phyloP scores from a whole-genome alignment of 2,888 invertebrate genomes.

The Xylota segnis region DNA sequence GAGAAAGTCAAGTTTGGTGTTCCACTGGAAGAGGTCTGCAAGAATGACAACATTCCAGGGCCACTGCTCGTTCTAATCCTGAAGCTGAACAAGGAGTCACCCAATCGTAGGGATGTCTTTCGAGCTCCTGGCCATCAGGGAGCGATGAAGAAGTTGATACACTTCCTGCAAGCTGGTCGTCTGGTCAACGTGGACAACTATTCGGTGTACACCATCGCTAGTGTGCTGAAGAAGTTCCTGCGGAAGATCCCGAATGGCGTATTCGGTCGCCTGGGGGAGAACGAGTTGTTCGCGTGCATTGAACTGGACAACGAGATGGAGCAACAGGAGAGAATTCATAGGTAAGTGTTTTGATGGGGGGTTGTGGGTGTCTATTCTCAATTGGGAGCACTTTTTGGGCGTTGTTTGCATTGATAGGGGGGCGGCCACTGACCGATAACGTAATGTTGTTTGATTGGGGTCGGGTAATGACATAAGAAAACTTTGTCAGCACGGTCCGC shows the following conservation, averaged over 20 bases:
- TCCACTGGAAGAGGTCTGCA: conserved; percentile 95
- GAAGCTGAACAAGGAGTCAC: conserved; percentile 97
- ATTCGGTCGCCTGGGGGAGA: conserved; percentile 96
- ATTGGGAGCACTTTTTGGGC: conserved; percentile 63
- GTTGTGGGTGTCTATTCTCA: conserved; percentile 16
- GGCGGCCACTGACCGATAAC: conserved; percentile 47
- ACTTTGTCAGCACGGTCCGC: not conserved
- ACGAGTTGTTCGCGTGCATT: conserved; percentile 94
- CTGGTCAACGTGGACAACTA: conserved; percentile 97
- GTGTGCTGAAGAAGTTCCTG: conserved; percentile 98
- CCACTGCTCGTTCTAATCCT: conserved; percentile 95
- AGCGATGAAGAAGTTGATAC: conserved; percentile 96
- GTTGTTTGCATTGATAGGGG: conserved; percentile 61
- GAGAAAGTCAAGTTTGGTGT: conserved; percentile 98
- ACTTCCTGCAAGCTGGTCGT: conserved; percentile 95
- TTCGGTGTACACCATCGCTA: conserved; percentile 98
- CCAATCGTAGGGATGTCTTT: conserved; percentile 96
- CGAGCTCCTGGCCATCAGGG: conserved; percentile 97
- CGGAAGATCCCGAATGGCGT: conserved; percentile 98
- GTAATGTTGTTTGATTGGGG: conserved; percentile 57
- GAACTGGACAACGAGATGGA: conserved; percentile 92
- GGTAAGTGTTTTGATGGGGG: conserved; percentile 86
- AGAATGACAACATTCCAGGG: conserved; percentile 97
- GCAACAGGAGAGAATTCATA: conserved; percentile 96
- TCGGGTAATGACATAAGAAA: conserved; percentile 38